A percentile compares a stretch with the other conserved stretches of the same genome.
These are phyloP conservation scores for Muricea muricata DNA, from an alignment of 92 coral and sea anemone genomes.

Conservation along the genomic window DNA sequence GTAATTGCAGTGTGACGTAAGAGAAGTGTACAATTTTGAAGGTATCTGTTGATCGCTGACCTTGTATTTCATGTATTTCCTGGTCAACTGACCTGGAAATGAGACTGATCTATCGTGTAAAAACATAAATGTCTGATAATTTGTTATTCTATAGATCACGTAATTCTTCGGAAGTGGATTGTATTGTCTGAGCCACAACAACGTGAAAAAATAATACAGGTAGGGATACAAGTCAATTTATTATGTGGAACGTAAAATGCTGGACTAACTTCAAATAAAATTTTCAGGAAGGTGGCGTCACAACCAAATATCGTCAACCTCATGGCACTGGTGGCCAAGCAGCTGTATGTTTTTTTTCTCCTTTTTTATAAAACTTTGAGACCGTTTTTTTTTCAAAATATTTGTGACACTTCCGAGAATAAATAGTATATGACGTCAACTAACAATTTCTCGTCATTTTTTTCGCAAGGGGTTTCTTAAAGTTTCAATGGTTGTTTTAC, in stretches of 20 bases:
- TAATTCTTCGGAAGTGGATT: conserved; percentile 85
- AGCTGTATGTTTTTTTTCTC: not conserved
- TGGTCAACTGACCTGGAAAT: no score
- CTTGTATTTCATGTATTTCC: no score
- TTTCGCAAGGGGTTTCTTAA: conserved; percentile 81
- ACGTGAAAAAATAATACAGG: conserved; percentile 86
- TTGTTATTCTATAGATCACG: conserved; percentile 44
- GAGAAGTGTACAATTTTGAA: conserved; percentile 78
- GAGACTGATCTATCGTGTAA: no score
- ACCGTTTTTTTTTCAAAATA: no score
- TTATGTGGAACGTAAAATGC: no score
- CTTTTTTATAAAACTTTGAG: no score
- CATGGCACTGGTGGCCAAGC: conserved; percentile 9
- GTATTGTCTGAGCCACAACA: conserved; percentile 88
- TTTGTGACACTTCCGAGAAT: not conserved
- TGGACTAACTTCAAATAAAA: not conserved
- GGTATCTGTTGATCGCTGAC: no score
- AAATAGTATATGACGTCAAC: no score
- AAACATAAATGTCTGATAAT: no score
- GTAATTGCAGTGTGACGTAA: conserved; percentile 77
- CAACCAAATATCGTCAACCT: not conserved
- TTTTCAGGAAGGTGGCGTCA: conserved; percentile 19
- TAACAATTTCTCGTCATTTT: no score
- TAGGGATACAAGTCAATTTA: no score
- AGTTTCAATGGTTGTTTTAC: conserved; percentile 83